Conservation (phyloP, 2,113 vertebrate genomes). For the Cyprinodon brontotheroides region DNA sequence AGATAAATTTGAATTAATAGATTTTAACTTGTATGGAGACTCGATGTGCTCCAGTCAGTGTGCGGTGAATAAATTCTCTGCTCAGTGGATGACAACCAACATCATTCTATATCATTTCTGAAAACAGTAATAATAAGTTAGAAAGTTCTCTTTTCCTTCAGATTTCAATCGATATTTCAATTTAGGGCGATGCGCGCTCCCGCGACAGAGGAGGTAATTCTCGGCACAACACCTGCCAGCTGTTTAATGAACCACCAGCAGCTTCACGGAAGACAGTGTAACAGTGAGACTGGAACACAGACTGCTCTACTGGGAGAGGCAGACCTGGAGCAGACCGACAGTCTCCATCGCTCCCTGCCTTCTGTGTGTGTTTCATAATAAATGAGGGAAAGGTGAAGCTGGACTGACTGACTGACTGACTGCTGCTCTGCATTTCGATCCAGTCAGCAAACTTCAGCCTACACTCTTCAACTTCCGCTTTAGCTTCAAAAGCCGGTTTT, state of each 20-base stretch:
- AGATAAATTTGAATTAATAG: too few species aligned
- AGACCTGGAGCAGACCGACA: not conserved
- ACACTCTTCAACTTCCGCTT: not conserved
- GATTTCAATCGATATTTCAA: too few species aligned
- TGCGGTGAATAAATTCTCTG: too few species aligned
- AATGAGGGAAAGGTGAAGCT: not conserved
- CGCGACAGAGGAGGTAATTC: too few species aligned
- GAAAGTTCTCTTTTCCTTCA: too few species aligned
- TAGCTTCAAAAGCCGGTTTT: not conserved
- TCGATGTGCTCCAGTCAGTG: too few species aligned
- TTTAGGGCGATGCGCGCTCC: too few species aligned
- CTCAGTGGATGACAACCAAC: too few species aligned
- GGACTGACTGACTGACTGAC: not conserved
- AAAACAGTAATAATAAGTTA: too few species aligned
- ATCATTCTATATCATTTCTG: too few species aligned
- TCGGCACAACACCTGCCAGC: too few species aligned
- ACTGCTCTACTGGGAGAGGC: not conserved
- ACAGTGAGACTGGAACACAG: not conserved
- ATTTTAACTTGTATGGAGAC: too few species aligned
- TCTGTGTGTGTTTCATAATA: not conserved
- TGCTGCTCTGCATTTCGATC: not conserved
- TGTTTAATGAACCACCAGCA: not conserved
- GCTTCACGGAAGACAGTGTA: not conserved
- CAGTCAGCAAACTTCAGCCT: not conserved
- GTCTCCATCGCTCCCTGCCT: not conserved